These are phyloP conservation scores for Drepana falcataria DNA, from an alignment of 2,888 invertebrate species.

Conservation along the genomic window DNA sequence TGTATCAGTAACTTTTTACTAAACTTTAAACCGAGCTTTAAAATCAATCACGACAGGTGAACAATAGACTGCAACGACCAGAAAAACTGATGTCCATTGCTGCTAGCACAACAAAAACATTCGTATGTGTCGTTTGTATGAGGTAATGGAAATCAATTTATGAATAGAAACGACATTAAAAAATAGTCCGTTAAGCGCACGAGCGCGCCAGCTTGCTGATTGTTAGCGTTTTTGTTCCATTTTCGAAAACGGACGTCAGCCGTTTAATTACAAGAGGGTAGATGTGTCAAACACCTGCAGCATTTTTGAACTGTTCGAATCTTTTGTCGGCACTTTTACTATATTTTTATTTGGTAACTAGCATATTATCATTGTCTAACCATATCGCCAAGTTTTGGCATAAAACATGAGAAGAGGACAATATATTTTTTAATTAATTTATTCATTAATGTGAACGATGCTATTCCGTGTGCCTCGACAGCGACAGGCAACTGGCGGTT, in stretches of 20 bases:
- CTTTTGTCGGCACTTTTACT: neutral
- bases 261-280: constrained; percentile 35
- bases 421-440: neutral
- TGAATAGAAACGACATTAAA: constrained; percentile 31
- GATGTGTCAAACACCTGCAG: constrained; percentile 44
- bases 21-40: constrained; percentile 31
- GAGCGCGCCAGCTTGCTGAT: constrained; percentile 55
- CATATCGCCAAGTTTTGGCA: too few relatives aligned
- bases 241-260: constrained; percentile 40
- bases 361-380: neutral
- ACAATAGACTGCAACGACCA: constrained; percentile 16
- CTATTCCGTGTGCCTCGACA: neutral
- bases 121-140: constrained; percentile 25
- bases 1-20: constrained; percentile 26
- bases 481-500: neutral
- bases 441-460: neutral
- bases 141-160: constrained; percentile 27
- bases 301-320: constrained; percentile 14
- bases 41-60: constrained; percentile 21
- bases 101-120: constrained; percentile 16
- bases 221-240: constrained; percentile 52
- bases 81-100: constrained; percentile 23
- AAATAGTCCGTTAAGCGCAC: constrained; percentile 35
- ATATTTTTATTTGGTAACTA: too few relatives aligned
- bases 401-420: too few relatives aligned